Base-by-base conservation (phyloP, 2,797 vertebrate species). In the Pseudotriccus pelzelni region DNA sequence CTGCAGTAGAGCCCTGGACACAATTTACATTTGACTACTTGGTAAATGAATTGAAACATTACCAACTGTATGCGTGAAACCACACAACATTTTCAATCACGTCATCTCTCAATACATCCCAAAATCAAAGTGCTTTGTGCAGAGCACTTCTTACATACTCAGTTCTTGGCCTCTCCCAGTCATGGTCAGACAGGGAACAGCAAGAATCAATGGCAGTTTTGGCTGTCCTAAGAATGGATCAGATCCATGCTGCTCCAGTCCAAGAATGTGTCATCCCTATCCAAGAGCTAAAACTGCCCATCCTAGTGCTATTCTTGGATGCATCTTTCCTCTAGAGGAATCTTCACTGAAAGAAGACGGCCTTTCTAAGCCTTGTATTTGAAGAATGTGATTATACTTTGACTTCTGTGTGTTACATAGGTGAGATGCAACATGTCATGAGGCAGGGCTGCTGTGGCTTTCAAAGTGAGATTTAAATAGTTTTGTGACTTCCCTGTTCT, bases 361-460 rank as follows among this genome's bases (percentile, higher is more conserved):
- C 8, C n/a, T 43, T 81, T 15, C 69, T n/a, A 37, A 25, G 11
- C 32, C 27, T 30, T 50, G 32, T 15, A n/a, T 24, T 36, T 3
- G 1, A 53, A 84, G 28, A 9, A 25, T 27, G 32, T 0, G 0
- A 9, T 55, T n/a, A 24, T 19, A 6, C 19, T 46, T 46, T 30
- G 37, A 19, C 30, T 60, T 76, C 41, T 27, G 17, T n/a, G 18
- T 39, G 39, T 53, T 28, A 15, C 0, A 1, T 5, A 15, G 72
- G 10, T 37, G 9, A 25, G 72, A 56, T 3, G 3, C 25, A 69
- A 56, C 34, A 8, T 0, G 0, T 44, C 43, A 22, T 0, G 1
- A 49, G 28, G 44, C 28, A 68, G 39, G 41, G n/a, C n/a, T 1
- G 2, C 28, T 34, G 10, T 32, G 30, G 18, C 27, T 89, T 78